Evolutionary conservation across 1,140 invertebrate genomes (phyloP), one percentile per base, ranked within the genome.

Genomic region (Scaptodrosophila lebanonensis): DNA sequence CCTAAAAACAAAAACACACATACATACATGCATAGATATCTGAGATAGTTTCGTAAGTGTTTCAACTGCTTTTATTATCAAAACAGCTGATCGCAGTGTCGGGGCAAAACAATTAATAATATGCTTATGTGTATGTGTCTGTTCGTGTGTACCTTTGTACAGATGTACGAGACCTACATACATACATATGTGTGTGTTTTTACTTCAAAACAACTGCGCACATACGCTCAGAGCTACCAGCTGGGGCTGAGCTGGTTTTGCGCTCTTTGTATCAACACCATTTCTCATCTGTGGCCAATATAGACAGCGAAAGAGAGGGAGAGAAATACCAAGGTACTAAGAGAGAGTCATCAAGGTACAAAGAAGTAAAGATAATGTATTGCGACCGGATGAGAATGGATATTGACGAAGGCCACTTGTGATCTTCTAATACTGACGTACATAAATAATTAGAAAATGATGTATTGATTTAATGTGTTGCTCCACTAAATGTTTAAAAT

Each of bases 1-100:
- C 33, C 44, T 38, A 32, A 49, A 29, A 22, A n/a, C 16, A 48
- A 47, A 22, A 12, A 35, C n/a, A 22, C 33, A 30, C 2, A 27
- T 15, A 16, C 2, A 17, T 18, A 33, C 38, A 51, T 1, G 33
- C 11, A 18, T 27, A n/a, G 17, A 32, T 20, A 51, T n/a, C 6
- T 42, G 29, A 30, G 22, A 45, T 44, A 32, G 11, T 53, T n/a
- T 69, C 51, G 51, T 49, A 42, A 69, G 50, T 61, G 57, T 72
- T 56, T 71, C 52, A 57, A 65, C 51, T 64, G 69, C n/a, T 73
- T 67, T 76, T 53, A 71, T 59, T 63, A 58, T 64, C 35, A 73
- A 72, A 79, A 79, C 73, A 77, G 73, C 73, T 77, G 73, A 77
- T 77, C 73, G 67, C 36, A 48, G 8, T 8, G 22, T 25, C 22